Base-by-base conservation (phyloP, 2,888 invertebrate species). In the Cheilosia pagana region DNA sequence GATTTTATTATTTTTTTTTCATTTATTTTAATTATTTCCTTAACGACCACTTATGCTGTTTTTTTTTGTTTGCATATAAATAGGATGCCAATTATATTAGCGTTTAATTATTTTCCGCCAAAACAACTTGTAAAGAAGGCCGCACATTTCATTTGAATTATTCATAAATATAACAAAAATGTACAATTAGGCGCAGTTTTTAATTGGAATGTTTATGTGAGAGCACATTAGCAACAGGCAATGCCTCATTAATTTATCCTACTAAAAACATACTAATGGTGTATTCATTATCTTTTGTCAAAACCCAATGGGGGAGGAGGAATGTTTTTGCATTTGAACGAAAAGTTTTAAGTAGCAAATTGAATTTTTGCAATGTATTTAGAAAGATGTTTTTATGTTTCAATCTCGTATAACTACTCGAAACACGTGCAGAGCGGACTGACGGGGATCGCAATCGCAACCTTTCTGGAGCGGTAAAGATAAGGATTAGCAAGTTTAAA, bases 91-190 rank as follows among this genome's bases (percentile, higher is more conserved):
- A 63, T 35, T 35, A 35, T 35, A 63, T 50, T 7, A 50, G 25
- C 31, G 21, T 63, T 21, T 35, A 50, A 35, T 50, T 52, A 52
- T 53, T 39, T 67, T 53, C 14, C 41, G n/a, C 16, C 23, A 12
- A 25, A 39, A 23, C 28, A 59, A 59, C 57, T 31, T 57, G 60
- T 59, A 41, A 70, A 57, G 57, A 57, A 28, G 7, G 14, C 25
- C 35, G 43, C 43, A 68, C 16, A 50, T 28, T 71, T 70, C 25
- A 19, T 25, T 60, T 41, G 41, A 71, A 71, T 60, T 41, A 71
- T 71, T 71, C 60, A 60, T 60, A 71, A 39, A 59, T 50, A 39
- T 25, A 59, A 12, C 14, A 60, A 60, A 60, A 28, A 28, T 23
- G 10, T 60, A 50, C 48, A 50, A 39, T 25, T 60, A 25, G 45